Percentiles rank a stretch among this genome's conserved stretches.
Conservation (phyloP, 2,888 invertebrate genomes). For the Macropis europaea region DNA sequence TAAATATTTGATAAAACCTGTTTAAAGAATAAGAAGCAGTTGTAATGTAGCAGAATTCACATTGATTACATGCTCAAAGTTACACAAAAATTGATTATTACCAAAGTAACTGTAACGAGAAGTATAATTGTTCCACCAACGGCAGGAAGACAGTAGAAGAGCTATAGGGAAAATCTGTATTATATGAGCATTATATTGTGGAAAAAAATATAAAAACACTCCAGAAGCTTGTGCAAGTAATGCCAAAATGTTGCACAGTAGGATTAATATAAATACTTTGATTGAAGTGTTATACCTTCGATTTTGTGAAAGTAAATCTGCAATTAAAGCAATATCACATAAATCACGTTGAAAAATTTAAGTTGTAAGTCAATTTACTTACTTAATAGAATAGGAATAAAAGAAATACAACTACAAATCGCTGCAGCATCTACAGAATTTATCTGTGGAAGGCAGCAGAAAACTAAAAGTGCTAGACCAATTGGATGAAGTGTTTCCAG, state of each 20-base stretch:
- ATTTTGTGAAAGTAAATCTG: slow-evolving; percentile 40
- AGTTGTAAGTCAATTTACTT: slow-evolving; percentile 71
- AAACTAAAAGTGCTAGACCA: slow-evolving; percentile 88
- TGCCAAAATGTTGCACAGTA: slow-evolving; percentile 82
- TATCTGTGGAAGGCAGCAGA: slow-evolving; percentile 88
- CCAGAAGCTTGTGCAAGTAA: slow-evolving; percentile 85
- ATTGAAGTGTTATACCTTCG: not conserved
- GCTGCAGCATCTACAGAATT: slow-evolving; percentile 91
- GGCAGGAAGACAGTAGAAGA: slow-evolving; percentile 86
- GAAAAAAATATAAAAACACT: slow-evolving; percentile 86
- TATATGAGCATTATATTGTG: slow-evolving; percentile 76
- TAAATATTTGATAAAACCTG: slow-evolving; percentile 78
- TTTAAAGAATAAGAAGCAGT: slow-evolving; percentile 4
- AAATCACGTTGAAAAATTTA: not conserved
- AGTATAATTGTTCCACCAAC: slow-evolving; percentile 93
- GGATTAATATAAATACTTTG: slow-evolving; percentile 2
- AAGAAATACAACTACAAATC: slow-evolving; percentile 91
- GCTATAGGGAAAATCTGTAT: slow-evolving; percentile 85
- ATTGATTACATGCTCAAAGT: not conserved
- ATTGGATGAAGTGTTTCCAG: slow-evolving; percentile 90
- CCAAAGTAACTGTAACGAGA: slow-evolving; percentile 77
- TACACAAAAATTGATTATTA: slow-evolving; percentile 43
- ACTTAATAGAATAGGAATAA: slow-evolving; percentile 90
- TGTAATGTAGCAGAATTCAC: not conserved
- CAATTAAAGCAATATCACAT: not conserved